Conservation (phyloP, 2,113 vertebrate species). For the Zingel zingel region DNA sequence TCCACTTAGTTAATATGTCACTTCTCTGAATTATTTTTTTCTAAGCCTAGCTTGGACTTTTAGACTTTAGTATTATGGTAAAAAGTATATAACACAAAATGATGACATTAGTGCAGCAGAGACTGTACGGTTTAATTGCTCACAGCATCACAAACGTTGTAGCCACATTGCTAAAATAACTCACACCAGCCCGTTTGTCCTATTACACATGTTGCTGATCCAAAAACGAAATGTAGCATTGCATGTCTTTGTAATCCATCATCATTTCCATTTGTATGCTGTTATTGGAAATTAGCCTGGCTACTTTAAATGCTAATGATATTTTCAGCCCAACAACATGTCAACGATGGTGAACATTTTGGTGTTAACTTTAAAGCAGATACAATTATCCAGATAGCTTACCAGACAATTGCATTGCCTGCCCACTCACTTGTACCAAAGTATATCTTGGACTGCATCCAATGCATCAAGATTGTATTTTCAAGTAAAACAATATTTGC, state of each 20-base stretch:
- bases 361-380: not conserved
- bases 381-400: not conserved
- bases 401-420: not conserved
- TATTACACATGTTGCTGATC: too few species aligned
- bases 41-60: too few species aligned
- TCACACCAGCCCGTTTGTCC: too few species aligned
- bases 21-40: too few species aligned
- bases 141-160: not conserved
- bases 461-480: not conserved
- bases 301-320: not conserved
- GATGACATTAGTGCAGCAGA: too few species aligned
- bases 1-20: too few species aligned
- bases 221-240: too few species aligned
- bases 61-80: too few species aligned
- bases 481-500: not conserved
- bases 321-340: not conserved
- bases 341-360: not conserved
- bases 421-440: not conserved
- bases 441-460: not conserved
- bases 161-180: too few species aligned
- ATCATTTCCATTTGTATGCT: not conserved
- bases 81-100: too few species aligned
- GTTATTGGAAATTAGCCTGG: not conserved
- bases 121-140: not conserved
- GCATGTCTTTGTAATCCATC: not conserved